phyloP scores from a whole-genome alignment of 2,113 vertebrate genomes.

The Anolis carolinensis region DNA sequence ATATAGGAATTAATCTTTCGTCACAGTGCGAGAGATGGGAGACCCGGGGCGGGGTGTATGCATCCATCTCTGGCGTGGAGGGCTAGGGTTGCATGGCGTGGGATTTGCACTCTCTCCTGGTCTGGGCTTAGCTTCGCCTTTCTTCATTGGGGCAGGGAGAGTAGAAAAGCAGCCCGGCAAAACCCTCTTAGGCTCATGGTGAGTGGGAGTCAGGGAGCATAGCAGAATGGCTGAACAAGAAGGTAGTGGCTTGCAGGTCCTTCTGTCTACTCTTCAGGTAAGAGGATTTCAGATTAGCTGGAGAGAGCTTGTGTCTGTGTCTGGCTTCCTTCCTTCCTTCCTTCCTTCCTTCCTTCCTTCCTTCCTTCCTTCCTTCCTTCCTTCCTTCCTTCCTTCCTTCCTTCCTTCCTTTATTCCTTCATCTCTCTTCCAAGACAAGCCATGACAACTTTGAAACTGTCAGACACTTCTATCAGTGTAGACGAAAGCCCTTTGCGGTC shows the following conservation, averaged over 20 bases:
- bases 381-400: not conserved
- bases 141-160: slow-evolving; percentile 65
- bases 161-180: slow-evolving; percentile 70
- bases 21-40: slow-evolving; percentile 72
- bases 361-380: too few species aligned
- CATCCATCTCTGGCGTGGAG: slow-evolving; percentile 71
- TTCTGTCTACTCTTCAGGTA: slow-evolving; percentile 92
- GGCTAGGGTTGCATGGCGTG: slow-evolving; percentile 77
- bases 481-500: not conserved
- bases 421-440: not conserved
- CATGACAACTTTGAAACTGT: not conserved
- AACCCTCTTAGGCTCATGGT: slow-evolving; percentile 59
- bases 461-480: not conserved
- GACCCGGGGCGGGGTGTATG: slow-evolving; percentile 50
- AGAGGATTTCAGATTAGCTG: slow-evolving; percentile 60
- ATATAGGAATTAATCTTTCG: slow-evolving; percentile 86
- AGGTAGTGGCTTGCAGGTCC: slow-evolving; percentile 86
- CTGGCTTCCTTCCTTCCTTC: slow-evolving; percentile 33
- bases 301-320: slow-evolving; percentile 3
- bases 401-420: too few species aligned
- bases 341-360: not conserved
- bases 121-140: slow-evolving; percentile 65
- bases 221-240: slow-evolving; percentile 82
- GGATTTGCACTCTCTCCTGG: slow-evolving; percentile 73
- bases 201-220: slow-evolving; percentile 64